Percentiles rank a stretch among this genome's conserved stretches.
phyloP scores from a whole-genome alignment of 2,113 vertebrate species.

The Mormoops blainvillei region DNA sequence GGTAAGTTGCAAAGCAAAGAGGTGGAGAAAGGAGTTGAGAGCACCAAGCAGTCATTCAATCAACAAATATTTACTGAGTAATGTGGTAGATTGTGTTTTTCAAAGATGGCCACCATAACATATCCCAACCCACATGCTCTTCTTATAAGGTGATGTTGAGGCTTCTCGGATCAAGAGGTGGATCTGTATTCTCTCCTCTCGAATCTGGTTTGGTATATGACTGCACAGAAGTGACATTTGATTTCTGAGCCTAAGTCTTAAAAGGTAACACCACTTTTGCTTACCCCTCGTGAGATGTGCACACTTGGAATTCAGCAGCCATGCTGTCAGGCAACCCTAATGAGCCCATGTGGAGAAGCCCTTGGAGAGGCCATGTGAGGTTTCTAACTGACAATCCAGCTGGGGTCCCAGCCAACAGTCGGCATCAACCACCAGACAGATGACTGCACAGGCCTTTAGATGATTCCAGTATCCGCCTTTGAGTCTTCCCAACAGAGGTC shows the following conservation, averaged over 20 bases:
- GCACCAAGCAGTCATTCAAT: not conserved
- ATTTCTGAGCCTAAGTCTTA: not conserved
- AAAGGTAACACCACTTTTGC: not conserved
- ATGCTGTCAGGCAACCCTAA: not conserved
- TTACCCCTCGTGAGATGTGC: not conserved
- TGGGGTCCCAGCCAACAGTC: not conserved
- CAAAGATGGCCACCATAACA: not conserved
- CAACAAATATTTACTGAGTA: not conserved
- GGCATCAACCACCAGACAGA: not conserved
- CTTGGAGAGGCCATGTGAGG: not conserved
- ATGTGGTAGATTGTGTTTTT: not conserved
- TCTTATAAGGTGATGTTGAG: not conserved
- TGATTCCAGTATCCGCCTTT: not conserved
- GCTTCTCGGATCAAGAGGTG: not conserved
- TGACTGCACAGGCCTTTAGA: not conserved
- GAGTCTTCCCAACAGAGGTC: not conserved
- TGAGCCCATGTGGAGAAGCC: not conserved
- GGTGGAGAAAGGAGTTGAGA: not conserved
- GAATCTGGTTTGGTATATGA: not conserved
- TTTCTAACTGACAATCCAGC: not conserved
- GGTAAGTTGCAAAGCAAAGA: not conserved
- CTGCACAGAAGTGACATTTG: not conserved
- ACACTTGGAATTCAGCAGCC: not conserved
- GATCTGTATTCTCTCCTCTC: not conserved
- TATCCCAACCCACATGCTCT: not conserved